Percentiles rank a stretch among this genome's conserved stretches.
Conservation (phyloP, 2,888 invertebrate genomes). For the Pandemis corylana region DNA sequence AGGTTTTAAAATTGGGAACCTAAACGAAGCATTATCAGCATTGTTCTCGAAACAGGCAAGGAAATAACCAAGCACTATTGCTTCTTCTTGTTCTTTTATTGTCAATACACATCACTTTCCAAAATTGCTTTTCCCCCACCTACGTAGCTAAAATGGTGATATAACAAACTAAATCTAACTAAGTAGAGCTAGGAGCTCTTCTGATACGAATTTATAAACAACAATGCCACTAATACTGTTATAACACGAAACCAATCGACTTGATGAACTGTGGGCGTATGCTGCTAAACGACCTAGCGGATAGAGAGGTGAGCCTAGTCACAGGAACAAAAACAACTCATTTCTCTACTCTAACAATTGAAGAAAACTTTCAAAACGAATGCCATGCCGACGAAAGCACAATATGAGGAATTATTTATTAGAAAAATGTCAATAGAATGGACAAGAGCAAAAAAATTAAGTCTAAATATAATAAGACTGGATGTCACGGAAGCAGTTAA, state of each 20-base stretch:
- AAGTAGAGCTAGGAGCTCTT: slow-evolving; percentile 6
- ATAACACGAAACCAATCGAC: slow-evolving; percentile 41
- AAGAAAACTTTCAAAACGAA: too few relatives aligned
- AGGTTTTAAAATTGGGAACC: neutral
- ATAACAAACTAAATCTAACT: neutral
- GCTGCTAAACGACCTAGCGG: slow-evolving; percentile 33
- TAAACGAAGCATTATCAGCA: too few relatives aligned
- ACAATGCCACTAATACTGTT: slow-evolving; percentile 35
- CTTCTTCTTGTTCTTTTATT: too few relatives aligned
- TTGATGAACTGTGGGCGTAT: slow-evolving; percentile 42
- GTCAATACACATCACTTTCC: neutral
- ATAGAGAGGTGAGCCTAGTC: slow-evolving; percentile 9
- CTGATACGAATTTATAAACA: slow-evolving; percentile 20
- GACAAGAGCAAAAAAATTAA: too few relatives aligned
- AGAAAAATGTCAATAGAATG: too few relatives aligned
- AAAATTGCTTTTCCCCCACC: neutral
- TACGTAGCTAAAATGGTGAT: neutral
- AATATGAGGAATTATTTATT: too few relatives aligned
- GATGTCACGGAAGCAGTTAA: too few relatives aligned
- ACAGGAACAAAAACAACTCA: slow-evolving; percentile 4
- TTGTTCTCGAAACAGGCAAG: too few relatives aligned
- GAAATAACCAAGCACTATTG: too few relatives aligned
- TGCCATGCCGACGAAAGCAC: too few relatives aligned
- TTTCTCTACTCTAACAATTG: too few relatives aligned
- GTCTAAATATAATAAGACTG: too few relatives aligned